phyloP scores from a whole-genome alignment of 2,113 vertebrate species.

The Miniopterus natalensis region DNA sequence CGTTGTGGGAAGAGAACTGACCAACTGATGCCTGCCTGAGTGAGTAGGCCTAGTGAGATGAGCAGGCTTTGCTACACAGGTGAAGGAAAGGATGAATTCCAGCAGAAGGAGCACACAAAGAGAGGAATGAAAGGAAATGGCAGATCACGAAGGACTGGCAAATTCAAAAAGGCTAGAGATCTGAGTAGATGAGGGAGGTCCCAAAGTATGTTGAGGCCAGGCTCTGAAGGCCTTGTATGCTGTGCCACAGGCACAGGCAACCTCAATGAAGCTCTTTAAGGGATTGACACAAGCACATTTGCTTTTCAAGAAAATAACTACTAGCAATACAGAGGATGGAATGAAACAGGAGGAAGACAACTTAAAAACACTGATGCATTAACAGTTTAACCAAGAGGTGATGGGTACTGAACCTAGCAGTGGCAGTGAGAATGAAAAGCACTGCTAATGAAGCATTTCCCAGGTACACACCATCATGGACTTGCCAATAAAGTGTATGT shows the following conservation, averaged over 20 bases:
- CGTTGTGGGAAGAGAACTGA: neutral
- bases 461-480: neutral
- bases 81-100: neutral
- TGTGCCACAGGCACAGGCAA: neutral
- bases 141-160: neutral
- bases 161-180: neutral
- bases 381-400: neutral
- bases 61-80: neutral
- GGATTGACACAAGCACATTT: neutral
- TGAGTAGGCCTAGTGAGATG: neutral
- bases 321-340: neutral
- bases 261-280: neutral
- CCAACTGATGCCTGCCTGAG: neutral
- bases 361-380: neutral
- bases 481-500: neutral
- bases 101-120: neutral
- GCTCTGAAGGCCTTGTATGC: neutral
- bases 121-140: neutral
- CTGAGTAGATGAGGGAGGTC: neutral
- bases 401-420: neutral
- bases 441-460: neutral
- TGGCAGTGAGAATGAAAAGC: neutral
- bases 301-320: neutral
- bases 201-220: neutral
- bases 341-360: neutral